Conservation (phyloP, 2,888 invertebrate genomes). For the Siphlonurus alternatus region DNA sequence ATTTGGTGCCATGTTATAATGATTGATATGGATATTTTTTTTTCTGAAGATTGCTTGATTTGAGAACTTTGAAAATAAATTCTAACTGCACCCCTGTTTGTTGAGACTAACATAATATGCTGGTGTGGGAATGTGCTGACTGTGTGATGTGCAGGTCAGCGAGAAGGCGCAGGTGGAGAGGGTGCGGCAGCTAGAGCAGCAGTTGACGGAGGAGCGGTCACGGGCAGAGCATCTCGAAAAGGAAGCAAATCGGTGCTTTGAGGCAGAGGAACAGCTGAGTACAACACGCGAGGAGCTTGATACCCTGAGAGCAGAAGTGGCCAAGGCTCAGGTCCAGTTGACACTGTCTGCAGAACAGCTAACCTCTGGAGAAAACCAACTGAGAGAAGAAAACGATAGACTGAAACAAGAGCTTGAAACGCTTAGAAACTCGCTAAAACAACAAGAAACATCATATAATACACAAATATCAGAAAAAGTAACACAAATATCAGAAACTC, state of each 20-base stretch:
- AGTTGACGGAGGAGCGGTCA: conserved; percentile 7
- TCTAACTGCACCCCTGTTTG: too few species aligned
- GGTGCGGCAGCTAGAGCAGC: conserved; percentile 8
- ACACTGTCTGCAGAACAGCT: neutral
- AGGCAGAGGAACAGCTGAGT: neutral
- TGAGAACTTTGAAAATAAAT: too few species aligned
- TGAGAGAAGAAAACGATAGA: neutral
- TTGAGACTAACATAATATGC: too few species aligned
- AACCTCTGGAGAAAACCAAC: neutral
- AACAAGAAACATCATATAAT: neutral
- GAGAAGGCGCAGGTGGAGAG: conserved; percentile 7
- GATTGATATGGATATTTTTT: too few species aligned
- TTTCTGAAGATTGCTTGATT: too few species aligned
- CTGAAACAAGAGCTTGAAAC: conserved; percentile 8
- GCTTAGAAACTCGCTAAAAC: neutral
- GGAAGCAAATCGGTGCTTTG: neutral
- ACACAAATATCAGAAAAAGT: neutral
- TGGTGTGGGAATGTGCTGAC: too few species aligned
- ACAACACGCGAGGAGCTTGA: neutral
- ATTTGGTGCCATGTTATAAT: too few species aligned
- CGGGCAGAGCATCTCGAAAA: neutral
- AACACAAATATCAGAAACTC: conserved; percentile 7
- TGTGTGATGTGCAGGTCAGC: conserved; percentile 4
- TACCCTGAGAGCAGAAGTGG: neutral
- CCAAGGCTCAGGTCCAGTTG: neutral